A percentile compares a stretch with the other conserved stretches of the same genome.
Evolutionary conservation across 2,113 vertebrate genomes (phyloP).

Genomic region (Epinephelus moara): DNA sequence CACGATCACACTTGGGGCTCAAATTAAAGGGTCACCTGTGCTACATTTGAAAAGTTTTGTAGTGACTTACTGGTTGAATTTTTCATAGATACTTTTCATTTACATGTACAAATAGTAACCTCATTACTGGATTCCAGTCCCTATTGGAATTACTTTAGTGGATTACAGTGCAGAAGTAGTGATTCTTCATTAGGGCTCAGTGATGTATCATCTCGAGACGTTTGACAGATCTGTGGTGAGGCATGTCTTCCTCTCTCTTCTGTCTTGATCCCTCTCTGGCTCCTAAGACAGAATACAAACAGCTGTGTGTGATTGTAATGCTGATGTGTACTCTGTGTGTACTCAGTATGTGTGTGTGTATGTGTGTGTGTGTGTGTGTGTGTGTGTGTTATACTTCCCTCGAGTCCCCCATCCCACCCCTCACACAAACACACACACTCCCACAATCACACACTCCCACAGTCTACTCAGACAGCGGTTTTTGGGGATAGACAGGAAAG

Average conservation of each 20-base stretch:
- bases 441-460: neutral
- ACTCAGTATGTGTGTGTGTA: constrained; percentile 9
- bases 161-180: neutral
- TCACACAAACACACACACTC: constrained; percentile 15
- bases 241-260: constrained; percentile 18
- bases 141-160: neutral
- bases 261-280: constrained; percentile 29
- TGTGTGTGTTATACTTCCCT: neutral
- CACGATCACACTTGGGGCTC: too few relatives aligned
- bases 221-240: constrained; percentile 24
- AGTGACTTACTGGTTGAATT: too few relatives aligned
- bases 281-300: constrained; percentile 51
- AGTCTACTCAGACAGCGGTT: constrained; percentile 5
- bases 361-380: constrained; percentile 25
- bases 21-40: too few relatives aligned
- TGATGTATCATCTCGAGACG: constrained; percentile 3
- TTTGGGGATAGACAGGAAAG: constrained; percentile 1
- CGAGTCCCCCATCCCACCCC: neutral
- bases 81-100: neutral
- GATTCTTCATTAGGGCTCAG: constrained; percentile 27
- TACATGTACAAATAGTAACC: neutral
- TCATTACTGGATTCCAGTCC: neutral
- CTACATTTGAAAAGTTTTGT: too few relatives aligned
- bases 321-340: constrained; percentile 35
- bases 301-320: constrained; percentile 61